phyloP scores from a whole-genome alignment of 2,113 vertebrate genomes.

The Nicator chloris region DNA sequence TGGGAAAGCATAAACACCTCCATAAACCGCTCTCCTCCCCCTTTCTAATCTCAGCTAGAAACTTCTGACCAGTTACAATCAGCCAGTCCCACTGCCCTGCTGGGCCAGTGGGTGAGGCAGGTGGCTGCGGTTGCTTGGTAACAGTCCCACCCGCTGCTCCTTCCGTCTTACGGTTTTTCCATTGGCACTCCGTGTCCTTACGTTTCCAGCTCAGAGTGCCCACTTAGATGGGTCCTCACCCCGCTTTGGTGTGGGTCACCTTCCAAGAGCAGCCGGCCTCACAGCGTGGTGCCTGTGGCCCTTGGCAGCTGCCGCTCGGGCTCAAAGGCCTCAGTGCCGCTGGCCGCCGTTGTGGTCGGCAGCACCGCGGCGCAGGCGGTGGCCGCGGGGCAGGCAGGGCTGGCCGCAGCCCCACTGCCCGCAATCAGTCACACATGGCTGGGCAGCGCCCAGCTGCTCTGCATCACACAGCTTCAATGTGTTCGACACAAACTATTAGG shows the following conservation, averaged over 20 bases:
- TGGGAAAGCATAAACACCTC: background rate
- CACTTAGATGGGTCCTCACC: background rate
- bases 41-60: background rate
- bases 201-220: background rate
- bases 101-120: rapidly evolving
- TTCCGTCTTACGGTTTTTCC: background rate
- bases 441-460: rapidly evolving
- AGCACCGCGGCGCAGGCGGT: rapidly evolving
- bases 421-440: rapidly evolving
- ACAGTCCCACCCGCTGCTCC: rapidly evolving
- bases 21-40: background rate
- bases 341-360: background rate
- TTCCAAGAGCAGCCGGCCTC: background rate
- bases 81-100: rapidly evolving
- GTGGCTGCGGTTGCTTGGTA: rapidly evolving
- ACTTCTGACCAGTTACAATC: too few relatives aligned
- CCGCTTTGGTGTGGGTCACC: rapidly evolving
- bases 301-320: rapidly evolving
- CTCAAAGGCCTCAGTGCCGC: background rate
- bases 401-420: rapidly evolving
- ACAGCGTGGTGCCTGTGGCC: background rate
- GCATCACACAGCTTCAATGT: background rate
- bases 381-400: background rate
- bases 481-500: background rate
- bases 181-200: background rate